Percentiles rank a stretch among this genome's conserved stretches.
Evolutionary conservation across 2,113 vertebrate genomes (phyloP).

Genomic region (Poeciliopsis turrubarensis): DNA sequence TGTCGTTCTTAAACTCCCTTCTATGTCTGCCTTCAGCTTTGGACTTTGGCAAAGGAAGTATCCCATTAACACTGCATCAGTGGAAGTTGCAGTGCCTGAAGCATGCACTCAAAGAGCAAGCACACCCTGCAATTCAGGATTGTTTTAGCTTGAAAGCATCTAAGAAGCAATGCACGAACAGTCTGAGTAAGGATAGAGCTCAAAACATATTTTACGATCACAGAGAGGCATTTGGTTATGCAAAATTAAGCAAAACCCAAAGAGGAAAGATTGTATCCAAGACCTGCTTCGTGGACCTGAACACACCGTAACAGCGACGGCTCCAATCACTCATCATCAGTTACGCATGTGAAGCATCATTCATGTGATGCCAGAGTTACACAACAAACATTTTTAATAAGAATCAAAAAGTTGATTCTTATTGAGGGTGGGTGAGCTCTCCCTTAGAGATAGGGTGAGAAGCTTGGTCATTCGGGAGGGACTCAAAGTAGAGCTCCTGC

Average conservation of each 20-base stretch:
- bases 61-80: not conserved
- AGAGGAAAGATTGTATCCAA: not conserved
- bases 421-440: too few relatives aligned
- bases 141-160: conserved; percentile 1
- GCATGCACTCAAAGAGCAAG: not conserved
- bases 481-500: too few relatives aligned
- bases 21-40: not conserved
- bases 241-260: not conserved
- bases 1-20: not conserved
- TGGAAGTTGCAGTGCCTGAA: not conserved
- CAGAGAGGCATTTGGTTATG: not conserved
- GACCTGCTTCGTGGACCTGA: not conserved
- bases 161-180: not conserved
- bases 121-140: conserved; percentile 29
- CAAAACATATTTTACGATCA: not conserved
- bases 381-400: too few relatives aligned
- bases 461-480: too few relatives aligned
- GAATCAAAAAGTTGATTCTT: too few relatives aligned
- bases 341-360: too few relatives aligned
- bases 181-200: not conserved
- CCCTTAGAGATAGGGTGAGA: too few relatives aligned
- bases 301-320: not conserved
- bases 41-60: not conserved
- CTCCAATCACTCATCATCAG: not conserved
- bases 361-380: too few relatives aligned